Evolutionary conservation across 1,140 invertebrate genomes (phyloP), one percentile per base, ranked within the genome.

Genomic region (Bombus balteatus): DNA sequence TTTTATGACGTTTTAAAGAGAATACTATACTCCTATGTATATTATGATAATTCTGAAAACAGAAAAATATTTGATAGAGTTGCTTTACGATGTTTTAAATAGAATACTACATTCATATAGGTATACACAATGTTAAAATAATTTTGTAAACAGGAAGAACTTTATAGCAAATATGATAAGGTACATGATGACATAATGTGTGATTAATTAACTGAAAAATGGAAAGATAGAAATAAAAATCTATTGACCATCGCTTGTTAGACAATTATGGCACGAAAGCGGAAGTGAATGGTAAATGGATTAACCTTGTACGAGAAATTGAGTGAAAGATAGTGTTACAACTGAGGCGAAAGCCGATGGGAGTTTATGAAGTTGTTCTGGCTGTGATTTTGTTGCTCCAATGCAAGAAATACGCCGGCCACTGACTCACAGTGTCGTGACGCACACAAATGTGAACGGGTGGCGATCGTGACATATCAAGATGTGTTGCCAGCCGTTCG

Each of bases 381-480:
- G 32, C 32, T 32, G 8, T 13, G 39, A 83, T 68, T 77, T 83
- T 32, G 43, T 59, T 71, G 1, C 53, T 62, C 22, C 28, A 13
- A 74, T 43, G 62, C 59, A 15, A 57, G 37, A 81, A 74, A 68
- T n/a, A 6, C 5, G 22, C 47, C 39, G 47, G 53, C 74, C 74
- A 84, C 71, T 84, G 82, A 84, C 62, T 84, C 82, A 53, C 47
- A 84, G 32, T 34, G 28, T 15, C 13, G 53, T 59, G 82, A 71
- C 75, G 53, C 68, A 72, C 53, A 47, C 53, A 5, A 18, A 84
- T 32, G n/a, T n/a, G 6, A 53, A 53, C 47, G 18, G 47, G 47
- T 53, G 18, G 43, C 41, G 59, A 65, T 76, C 39, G n/a, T 25
- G 62, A 37, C 37, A 18, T 32, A 84, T 84, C 41, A 15, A 76